A percentile compares a stretch with the other conserved stretches of the same genome.
phyloP scores from a whole-genome alignment of 2,888 invertebrate species.

The Criorhina ranunculi region DNA sequence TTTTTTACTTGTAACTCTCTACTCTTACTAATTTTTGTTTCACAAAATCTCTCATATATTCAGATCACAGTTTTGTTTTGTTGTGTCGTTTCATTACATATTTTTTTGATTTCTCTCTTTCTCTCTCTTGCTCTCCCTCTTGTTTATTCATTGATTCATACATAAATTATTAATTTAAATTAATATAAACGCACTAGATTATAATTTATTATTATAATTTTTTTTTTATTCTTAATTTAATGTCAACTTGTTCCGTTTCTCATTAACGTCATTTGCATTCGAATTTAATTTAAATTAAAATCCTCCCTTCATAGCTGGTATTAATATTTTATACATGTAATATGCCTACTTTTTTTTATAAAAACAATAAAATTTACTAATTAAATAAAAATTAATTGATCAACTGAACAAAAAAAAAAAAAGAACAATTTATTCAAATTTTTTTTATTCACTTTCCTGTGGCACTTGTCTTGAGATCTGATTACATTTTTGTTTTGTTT shows the following conservation, averaged over 20 bases:
- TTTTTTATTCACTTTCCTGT: slow-evolving; percentile 36
- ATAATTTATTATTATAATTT: slow-evolving; percentile 5
- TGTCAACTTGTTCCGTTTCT: slow-evolving; percentile 29
- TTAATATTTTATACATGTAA: slow-evolving; percentile 26
- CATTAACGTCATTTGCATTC: slow-evolving; percentile 63
- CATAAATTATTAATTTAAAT: slow-evolving; percentile 40
- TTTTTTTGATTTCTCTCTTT: neutral
- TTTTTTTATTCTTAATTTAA: slow-evolving; percentile 25
- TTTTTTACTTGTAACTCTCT: slow-evolving; percentile 41
- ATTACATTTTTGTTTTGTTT: slow-evolving; percentile 30
- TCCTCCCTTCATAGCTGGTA: slow-evolving; percentile 15
- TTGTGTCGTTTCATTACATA: slow-evolving; percentile 26
- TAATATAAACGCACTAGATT: slow-evolving; percentile 42
- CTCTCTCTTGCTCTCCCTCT: slow-evolving; percentile 27
- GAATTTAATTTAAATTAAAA: slow-evolving; percentile 31
- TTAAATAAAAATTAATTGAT: slow-evolving; percentile 62
- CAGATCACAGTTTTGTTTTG: slow-evolving; percentile 37
- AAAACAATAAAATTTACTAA: slow-evolving; percentile 58
- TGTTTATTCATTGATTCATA: slow-evolving; percentile 50
- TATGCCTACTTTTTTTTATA: slow-evolving; percentile 47
- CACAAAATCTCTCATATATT: slow-evolving; percentile 18
- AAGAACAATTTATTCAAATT: slow-evolving; percentile 14
- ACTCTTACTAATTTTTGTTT: slow-evolving; percentile 60
- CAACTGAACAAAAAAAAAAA: slow-evolving; percentile 53
- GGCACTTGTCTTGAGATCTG: slow-evolving; percentile 55